Evolutionary conservation across 2,113 vertebrate genomes (phyloP).

Genomic region (Taxidea taxus): DNA sequence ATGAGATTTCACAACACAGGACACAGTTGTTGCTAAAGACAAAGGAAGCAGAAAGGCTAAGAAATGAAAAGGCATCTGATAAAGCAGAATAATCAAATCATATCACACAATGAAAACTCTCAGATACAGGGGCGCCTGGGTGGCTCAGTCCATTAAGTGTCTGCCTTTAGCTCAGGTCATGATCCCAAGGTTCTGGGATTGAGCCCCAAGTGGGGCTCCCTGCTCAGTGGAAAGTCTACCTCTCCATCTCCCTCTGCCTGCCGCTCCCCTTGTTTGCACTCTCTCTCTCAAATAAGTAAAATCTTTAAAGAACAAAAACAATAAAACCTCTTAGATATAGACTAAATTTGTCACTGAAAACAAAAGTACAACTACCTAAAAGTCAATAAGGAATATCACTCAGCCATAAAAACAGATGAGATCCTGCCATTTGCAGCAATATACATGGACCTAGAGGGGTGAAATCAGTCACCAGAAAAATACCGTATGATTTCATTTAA

Average conservation of each 20-base stretch:
- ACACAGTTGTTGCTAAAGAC: neutral
- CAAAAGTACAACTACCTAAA: neutral
- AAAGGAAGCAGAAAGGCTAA: neutral
- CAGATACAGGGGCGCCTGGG: neutral
- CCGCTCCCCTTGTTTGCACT: neutral
- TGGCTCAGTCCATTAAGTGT: neutral
- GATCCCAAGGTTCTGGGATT: neutral
- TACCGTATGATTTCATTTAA: neutral
- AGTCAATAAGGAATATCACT: neutral
- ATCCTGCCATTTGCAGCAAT: neutral
- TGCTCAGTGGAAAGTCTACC: neutral
- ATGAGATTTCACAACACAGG: conserved; percentile 11
- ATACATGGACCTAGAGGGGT: neutral
- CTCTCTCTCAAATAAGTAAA: neutral
- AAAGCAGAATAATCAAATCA: neutral
- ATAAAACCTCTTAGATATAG: neutral
- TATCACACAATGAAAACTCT: neutral
- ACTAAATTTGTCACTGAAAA: neutral
- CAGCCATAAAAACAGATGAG: neutral
- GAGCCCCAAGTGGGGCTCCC: neutral
- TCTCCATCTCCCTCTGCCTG: neutral
- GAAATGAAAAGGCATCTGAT: conserved; percentile 7
- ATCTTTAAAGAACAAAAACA: neutral
- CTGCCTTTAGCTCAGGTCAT: neutral
- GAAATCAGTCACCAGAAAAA: neutral